These are phyloP conservation scores for Eupleurogrammus muticus DNA, from an alignment of 2,797 vertebrate species.

Conservation along the genomic window DNA sequence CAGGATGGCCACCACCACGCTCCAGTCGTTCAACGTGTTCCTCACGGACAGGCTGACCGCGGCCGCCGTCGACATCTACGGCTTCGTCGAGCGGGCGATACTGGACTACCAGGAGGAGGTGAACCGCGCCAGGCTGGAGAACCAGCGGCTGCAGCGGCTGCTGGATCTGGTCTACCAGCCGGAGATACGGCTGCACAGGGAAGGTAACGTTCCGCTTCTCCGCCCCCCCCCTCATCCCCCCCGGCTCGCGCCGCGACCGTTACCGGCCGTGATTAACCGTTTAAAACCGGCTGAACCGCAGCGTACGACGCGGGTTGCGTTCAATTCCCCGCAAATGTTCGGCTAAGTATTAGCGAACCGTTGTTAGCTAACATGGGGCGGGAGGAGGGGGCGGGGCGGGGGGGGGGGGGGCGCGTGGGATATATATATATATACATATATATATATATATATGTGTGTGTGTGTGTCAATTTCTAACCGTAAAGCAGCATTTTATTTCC, in stretches of 20 bases:
- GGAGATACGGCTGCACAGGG: conserved; percentile 48
- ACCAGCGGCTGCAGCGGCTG: conserved; percentile 64
- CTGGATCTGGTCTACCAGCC: conserved; percentile 66
- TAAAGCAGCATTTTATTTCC: background rate
- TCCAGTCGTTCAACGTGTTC: conserved; percentile 64
- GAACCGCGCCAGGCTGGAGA: conserved; percentile 51
- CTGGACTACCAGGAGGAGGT: conserved; percentile 65
- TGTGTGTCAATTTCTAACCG: no score
- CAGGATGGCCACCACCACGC: conserved; percentile 43
- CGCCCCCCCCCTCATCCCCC: background rate
- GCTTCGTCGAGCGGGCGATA: conserved; percentile 60
- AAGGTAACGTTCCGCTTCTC: conserved; percentile 35
- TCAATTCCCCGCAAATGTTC: no score
- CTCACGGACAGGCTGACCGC: conserved; percentile 64
- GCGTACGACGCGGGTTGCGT: no score
- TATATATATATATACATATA: no score
- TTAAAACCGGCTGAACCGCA: background rate
- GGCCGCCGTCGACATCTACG: conserved; percentile 67
- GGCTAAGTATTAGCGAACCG: no score
- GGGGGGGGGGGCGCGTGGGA: no score
- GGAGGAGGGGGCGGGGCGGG: no score
- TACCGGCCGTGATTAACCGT: no score
- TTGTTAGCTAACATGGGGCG: no score
- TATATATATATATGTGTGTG: no score
- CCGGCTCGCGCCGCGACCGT: no score